These are phyloP conservation scores for Eolophus roseicapilla DNA, from an alignment of 2,113 vertebrate species.

Conservation along the genomic window DNA sequence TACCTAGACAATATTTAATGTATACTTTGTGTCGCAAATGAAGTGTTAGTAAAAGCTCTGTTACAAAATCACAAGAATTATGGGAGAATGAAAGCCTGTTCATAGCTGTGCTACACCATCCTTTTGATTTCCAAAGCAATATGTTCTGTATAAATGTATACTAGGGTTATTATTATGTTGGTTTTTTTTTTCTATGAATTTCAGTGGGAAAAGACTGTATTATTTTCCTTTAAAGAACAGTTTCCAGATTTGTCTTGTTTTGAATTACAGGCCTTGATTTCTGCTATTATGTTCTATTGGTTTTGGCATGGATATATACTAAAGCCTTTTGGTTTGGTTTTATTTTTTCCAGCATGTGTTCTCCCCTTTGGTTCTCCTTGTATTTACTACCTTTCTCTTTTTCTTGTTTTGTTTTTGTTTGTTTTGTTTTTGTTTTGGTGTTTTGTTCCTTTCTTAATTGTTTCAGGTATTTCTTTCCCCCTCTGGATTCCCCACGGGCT, in stretches of 20 bases:
- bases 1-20: slow-evolving; percentile 22
- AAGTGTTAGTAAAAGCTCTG: slow-evolving; percentile 35
- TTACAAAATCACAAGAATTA: slow-evolving; percentile 9
- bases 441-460: slow-evolving; percentile 80
- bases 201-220: slow-evolving; percentile 49
- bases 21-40: slow-evolving; percentile 20
- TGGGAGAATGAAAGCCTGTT: slow-evolving; percentile 11
- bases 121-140: slow-evolving; percentile 36
- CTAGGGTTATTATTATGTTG: not conserved
- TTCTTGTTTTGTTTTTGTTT: slow-evolving; percentile 57
- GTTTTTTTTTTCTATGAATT: slow-evolving; percentile 34
- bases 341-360: slow-evolving; percentile 75
- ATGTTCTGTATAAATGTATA: slow-evolving; percentile 39
- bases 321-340: slow-evolving; percentile 57
- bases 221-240: slow-evolving; percentile 48
- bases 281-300: slow-evolving; percentile 70
- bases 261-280: slow-evolving; percentile 70
- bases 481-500: slow-evolving; percentile 89
- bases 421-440: slow-evolving; percentile 68
- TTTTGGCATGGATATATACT: slow-evolving; percentile 77
- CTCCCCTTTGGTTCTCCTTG: slow-evolving; percentile 78
- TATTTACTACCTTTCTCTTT: slow-evolving; percentile 78
- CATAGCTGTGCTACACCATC: not conserved
- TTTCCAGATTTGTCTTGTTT: slow-evolving; percentile 70
- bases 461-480: slow-evolving; percentile 96